Base-by-base conservation (phyloP, 2,797 vertebrate species). In the Spondyliosoma cantharus region DNA sequence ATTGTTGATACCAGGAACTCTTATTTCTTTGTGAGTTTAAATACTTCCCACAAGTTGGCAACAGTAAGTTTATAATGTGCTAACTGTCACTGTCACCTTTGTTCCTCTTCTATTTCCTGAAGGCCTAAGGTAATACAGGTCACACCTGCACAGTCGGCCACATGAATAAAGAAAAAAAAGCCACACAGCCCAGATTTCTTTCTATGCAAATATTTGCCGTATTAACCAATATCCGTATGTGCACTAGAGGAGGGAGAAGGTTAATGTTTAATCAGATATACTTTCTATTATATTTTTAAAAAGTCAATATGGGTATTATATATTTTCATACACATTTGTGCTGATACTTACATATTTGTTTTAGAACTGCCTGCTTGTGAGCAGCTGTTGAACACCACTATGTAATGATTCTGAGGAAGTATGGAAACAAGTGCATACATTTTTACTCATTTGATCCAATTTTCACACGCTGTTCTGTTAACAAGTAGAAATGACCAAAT, bases 21-120 rank as follows among this genome's bases (percentile, higher is more conserved):
- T 53, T 32, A 15, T 62, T 1, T 70, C 19, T 43, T 13, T 66
- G 32, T 58, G 17, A 29, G 4, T 70, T 64, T 0, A 13, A 65
- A 48, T 27, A 25, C 25, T 52, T 74, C 12, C 32, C 20, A 22
- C 17, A 9, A 11, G 17, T 57, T 5, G 16, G 54, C 17, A 48
- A 53, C 9, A 61, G 11, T 27, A 46, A 70, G 45, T 32, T 20
- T 50, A 19, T 50, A 19, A 25, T 54, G 25, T 71, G 60, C 46
- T 29, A 66, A 19, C 20, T 58, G 50, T 45, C 29, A 42, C 45
- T 53, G 37, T 68, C 16, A 42, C 22, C 42, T 58, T 70, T 80
- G 63, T 80, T 83, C 37, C 61, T 76, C 45, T 57, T 81, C 19
- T 63, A 19, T 78, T 85, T 91, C 78, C 62, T 84, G 74, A 61